These are phyloP conservation scores for Rhea pennata DNA, from an alignment of 2,113 vertebrate genomes.

Conservation along the genomic window DNA sequence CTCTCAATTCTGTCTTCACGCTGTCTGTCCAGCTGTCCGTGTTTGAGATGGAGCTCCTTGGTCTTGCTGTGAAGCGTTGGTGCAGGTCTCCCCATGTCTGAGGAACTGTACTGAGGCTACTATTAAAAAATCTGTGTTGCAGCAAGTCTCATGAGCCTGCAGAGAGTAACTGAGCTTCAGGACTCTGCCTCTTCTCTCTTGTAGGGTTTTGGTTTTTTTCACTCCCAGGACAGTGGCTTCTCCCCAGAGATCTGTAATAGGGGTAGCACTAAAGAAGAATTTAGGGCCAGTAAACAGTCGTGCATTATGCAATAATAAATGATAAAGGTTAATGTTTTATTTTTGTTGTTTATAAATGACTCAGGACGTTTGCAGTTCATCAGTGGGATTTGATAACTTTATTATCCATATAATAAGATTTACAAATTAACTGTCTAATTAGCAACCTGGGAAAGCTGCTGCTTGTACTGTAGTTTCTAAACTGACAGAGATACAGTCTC, in stretches of 20 bases:
- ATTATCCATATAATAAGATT: slow-evolving; percentile 51
- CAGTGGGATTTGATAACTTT: slow-evolving; percentile 34
- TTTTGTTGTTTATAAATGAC: neutral
- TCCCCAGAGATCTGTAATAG: neutral
- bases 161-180: rapidly evolving
- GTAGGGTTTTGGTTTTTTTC: rapidly evolving
- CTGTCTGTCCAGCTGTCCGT: no score
- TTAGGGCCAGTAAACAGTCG: neutral
- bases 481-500: neutral
- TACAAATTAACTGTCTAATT: slow-evolving; percentile 56
- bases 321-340: neutral
- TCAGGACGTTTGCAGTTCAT: neutral
- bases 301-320: neutral
- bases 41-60: neutral
- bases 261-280: neutral
- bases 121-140: rapidly evolving
- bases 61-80: neutral
- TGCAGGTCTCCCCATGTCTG: neutral
- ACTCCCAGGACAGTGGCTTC: neutral
- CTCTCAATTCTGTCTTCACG: no score
- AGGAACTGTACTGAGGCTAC: neutral
- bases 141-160: neutral
- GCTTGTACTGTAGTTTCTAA: neutral
- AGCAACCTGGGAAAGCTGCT: slow-evolving; percentile 21
- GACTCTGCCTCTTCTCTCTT: neutral